Evolutionary conservation across 2,113 vertebrate genomes (phyloP), one percentile per base, ranked within the genome.

Genomic region (Rattus rattus): DNA sequence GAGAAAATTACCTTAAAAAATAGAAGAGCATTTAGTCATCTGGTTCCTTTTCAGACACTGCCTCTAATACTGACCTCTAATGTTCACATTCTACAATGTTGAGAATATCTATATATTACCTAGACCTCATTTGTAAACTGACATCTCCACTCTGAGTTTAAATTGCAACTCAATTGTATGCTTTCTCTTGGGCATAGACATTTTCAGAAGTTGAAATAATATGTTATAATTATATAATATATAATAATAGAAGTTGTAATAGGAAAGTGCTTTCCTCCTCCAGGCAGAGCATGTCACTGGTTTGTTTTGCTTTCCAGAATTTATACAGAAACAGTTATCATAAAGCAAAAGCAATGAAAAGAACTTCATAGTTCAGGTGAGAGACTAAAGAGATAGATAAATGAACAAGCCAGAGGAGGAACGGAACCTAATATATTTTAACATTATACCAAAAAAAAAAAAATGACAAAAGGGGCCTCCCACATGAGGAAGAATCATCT

Each of bases 1-100:
- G 36, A 47, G 70, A 95, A 61, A 33, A 77, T 91, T 95, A 77
- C 47, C 91, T 91, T 90, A 61, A 90, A 93, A 96, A 96, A 30
- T 12, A 92, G 28, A n/a, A 88, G 1, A 59, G 19, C 10, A 75
- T 84, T 43, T 65, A 33, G 43, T 65, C 75, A 33, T 59, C 30
- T 3, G 24, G 11, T 52, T 73, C 76, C 72, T 65, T 26, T 49
- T 36, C 65, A 43, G 86, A 81, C 52, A 3, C 56, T 8, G 30
- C 33, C 76, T 86, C 47, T 22, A 76, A 77, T n/a, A n/a, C n/a
- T n/a, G n/a, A n/a, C n/a, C n/a, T n/a, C n/a, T n/a, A n/a, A n/a
- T n/a, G n/a, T n/a, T n/a, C n/a, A n/a, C n/a, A n/a, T n/a, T n/a
- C n/a, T 72, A n/a, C 7, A 59, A 24, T 83, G 92, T 1, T 61